These are phyloP conservation scores for Sebastes trivittatus DNA, from an alignment of 2,797 vertebrate species.

Conservation along the genomic window DNA sequence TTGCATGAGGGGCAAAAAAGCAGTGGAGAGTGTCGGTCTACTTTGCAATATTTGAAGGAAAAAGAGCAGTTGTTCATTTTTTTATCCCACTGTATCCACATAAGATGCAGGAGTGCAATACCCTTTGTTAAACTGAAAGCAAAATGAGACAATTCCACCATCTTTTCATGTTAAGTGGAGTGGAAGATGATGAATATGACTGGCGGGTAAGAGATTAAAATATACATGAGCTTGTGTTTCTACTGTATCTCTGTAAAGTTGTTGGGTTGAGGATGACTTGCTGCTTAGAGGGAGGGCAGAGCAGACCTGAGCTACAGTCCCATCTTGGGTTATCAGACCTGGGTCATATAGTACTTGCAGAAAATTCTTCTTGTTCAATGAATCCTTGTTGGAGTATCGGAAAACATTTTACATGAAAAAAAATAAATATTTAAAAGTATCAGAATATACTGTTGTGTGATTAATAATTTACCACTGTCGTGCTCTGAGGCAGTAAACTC, in stretches of 20 bases:
- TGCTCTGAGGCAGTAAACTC: conserved; percentile 12
- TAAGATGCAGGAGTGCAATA: conserved; percentile 9
- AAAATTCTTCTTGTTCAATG: conserved; percentile 38
- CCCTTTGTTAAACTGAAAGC: conserved; percentile 26
- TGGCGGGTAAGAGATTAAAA: conserved; percentile 23
- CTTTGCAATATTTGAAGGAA: conserved; percentile 22
- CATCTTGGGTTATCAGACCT: conserved; percentile 51
- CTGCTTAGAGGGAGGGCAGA: conserved; percentile 79
- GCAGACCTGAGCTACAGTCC: conserved; percentile 65
- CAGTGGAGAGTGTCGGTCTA: conserved; percentile 26
- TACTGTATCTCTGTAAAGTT: conserved; percentile 59
- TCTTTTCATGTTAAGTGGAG: conserved; percentile 18
- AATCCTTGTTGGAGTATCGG: conserved; percentile 46
- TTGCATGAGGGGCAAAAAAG: conserved; percentile 66
- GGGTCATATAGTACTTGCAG: conserved; percentile 50
- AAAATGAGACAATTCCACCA: background rate
- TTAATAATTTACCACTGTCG: conserved; percentile 13
- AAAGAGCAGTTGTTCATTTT: conserved; percentile 20
- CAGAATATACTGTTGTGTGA: conserved; percentile 4
- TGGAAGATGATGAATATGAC: conserved; percentile 2
- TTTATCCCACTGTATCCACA: conserved; percentile 7
- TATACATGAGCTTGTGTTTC: conserved; percentile 53
- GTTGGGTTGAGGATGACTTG: conserved; percentile 74
- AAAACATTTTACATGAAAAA: conserved; percentile 25
- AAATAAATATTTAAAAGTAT: conserved; percentile 4